Evolutionary conservation across 2,797 vertebrate genomes (phyloP).

Genomic region (Naso thynnoides): DNA sequence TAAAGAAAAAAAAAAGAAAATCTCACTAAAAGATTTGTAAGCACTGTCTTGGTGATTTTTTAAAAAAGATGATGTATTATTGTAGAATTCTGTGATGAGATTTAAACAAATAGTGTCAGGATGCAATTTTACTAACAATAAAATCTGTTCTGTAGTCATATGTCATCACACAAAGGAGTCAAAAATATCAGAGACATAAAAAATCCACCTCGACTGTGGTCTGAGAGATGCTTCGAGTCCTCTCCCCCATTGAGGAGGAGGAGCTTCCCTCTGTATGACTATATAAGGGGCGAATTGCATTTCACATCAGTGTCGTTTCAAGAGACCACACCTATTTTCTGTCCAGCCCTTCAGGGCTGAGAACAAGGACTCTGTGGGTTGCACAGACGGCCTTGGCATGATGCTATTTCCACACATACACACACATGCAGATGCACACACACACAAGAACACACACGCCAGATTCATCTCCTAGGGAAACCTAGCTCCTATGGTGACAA

Average conservation of each 20-base stretch:
- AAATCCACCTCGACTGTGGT: constrained; percentile 21
- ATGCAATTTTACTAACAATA: not conserved
- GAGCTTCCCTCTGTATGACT: constrained; percentile 42
- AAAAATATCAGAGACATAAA: constrained; percentile 34
- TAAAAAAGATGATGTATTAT: too few relatives aligned
- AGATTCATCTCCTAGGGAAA: constrained; percentile 82
- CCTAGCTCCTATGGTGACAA: constrained; percentile 82
- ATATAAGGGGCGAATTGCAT: constrained; percentile 54
- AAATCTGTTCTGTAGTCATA: not conserved
- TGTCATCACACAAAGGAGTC: constrained; percentile 24
- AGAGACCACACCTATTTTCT: constrained; percentile 77
- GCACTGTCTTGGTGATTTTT: too few relatives aligned
- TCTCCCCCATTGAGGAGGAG: constrained; percentile 49
- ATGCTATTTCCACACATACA: constrained; percentile 46
- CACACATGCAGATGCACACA: constrained; percentile 18
- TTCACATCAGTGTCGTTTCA: constrained; percentile 51
- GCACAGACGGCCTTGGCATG: constrained; percentile 71
- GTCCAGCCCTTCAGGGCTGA: constrained; percentile 59
- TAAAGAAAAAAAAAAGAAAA: not conserved
- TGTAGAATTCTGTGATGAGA: too few relatives aligned
- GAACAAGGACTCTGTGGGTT: constrained; percentile 60
- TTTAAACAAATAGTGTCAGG: not conserved
- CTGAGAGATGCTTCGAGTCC: constrained; percentile 38
- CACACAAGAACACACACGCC: constrained; percentile 45
- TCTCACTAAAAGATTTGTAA: too few relatives aligned